Base-by-base conservation (phyloP, 2,797 vertebrate genomes). In the Gymnocypris eckloni region DNA sequence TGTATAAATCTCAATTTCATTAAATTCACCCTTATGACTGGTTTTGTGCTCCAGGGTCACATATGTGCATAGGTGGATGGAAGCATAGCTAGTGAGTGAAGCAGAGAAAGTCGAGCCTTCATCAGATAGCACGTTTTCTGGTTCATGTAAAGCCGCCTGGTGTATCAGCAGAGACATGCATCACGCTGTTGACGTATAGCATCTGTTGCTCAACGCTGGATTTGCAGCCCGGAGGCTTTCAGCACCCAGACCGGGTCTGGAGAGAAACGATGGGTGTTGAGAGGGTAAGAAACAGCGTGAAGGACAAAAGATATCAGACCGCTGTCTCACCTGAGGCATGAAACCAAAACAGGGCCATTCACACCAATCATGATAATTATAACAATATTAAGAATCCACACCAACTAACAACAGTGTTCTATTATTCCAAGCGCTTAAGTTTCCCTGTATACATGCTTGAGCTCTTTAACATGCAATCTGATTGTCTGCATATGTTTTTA, bases 91-190 rank as follows among this genome's bases (percentile, higher is more conserved):
- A 28, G 67, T 79, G 71, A 83, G 81, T 89, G 93, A 93, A 91
- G 92, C 94, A 93, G 93, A 96, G 95, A 67, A 37, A 39, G 66
- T 85, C 94, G 95, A 93, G 89, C 92, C 95, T 96, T 93, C 93
- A 94, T 96, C 97, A 96, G 96, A 96, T 96, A 96, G 95, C 95
- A 95, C 93, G 90, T 96, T 96, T 97, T 97, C 97, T 97, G 97
- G 95, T 96, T 97, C 95, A 90, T 96, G 96, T 97, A 96, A 96
- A 96, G 92, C 96, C 0, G 87, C 94, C 93, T 91, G 86, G 91
- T 92, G 92, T 94, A 95, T 96, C 92, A 89, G 91, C 91, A 83
- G 87, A 91, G 95, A 94, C 95, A 88, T 97, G 95, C 94, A 93
- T 98, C 97, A 97, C 86, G 1, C 81, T 87, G 94, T 95, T 91